Evolutionary conservation across 2,797 vertebrate genomes (phyloP).

Genomic region (Taenioides sp.): DNA sequence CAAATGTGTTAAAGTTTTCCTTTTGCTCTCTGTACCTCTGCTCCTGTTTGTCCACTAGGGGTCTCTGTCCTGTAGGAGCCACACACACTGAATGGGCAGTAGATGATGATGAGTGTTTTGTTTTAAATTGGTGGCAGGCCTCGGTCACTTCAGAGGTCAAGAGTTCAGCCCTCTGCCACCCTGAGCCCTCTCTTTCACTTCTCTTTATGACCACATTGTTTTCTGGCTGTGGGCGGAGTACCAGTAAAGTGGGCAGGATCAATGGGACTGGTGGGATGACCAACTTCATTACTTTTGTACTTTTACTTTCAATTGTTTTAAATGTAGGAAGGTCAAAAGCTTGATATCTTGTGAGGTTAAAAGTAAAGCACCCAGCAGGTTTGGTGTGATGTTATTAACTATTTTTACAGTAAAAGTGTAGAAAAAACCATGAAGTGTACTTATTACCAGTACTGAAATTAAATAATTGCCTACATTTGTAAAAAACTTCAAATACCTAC

Average conservation of each 20-base stretch:
- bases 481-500: no score
- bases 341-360: background rate
- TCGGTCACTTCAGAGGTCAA: conserved; percentile 66
- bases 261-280: conserved; percentile 30
- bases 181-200: background rate
- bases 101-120: conserved; percentile 44
- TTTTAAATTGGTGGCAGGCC: conserved; percentile 62
- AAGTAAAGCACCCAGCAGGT: no score
- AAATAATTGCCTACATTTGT: no score
- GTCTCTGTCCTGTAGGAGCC: background rate
- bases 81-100: no score
- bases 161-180: conserved; percentile 70
- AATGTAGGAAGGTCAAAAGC: background rate
- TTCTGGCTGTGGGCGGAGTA: conserved; percentile 40
- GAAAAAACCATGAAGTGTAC: no score
- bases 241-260: conserved; percentile 34
- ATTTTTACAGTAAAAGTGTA: no score
- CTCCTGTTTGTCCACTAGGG: conserved; percentile 18
- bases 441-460: no score
- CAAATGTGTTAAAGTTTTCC: no score
- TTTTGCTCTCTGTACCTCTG: conserved; percentile 32
- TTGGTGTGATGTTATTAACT: no score
- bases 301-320: conserved; percentile 19
- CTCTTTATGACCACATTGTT: conserved; percentile 74
- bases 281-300: conserved; percentile 18